Percentiles rank a stretch among this genome's conserved stretches.
phyloP scores from a whole-genome alignment of 2,888 invertebrate genomes.

The Ophion obscuratus region DNA sequence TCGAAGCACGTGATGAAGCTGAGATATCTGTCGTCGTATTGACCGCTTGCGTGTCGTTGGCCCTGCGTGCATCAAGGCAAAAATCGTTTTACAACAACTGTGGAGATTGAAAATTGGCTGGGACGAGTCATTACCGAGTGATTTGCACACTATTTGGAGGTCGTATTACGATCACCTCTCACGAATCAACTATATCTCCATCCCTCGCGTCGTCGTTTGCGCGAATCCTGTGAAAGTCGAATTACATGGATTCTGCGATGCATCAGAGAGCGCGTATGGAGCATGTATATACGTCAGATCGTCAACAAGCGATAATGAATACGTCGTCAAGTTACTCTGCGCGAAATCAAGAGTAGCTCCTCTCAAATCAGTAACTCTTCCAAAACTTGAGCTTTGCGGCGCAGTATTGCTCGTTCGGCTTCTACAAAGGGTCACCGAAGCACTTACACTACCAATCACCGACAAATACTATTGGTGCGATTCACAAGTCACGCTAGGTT shows the following conservation, averaged over 20 bases:
- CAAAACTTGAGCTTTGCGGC: slow-evolving; percentile 70
- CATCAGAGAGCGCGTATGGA: slow-evolving; percentile 64
- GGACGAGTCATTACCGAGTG: slow-evolving; percentile 51
- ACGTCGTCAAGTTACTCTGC: slow-evolving; percentile 60
- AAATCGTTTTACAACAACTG: slow-evolving; percentile 50
- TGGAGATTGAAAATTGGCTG: slow-evolving; percentile 57
- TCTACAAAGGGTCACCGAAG: slow-evolving; percentile 25
- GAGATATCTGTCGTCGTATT: not conserved
- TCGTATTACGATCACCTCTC: slow-evolving; percentile 22
- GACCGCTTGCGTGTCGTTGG: slow-evolving; percentile 23
- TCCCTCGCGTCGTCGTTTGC: too few relatives aligned
- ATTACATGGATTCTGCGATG: slow-evolving; percentile 69
- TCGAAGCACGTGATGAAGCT: slow-evolving; percentile 1
- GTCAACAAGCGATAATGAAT: not conserved
- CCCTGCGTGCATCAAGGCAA: slow-evolving; percentile 69
- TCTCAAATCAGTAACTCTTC: slow-evolving; percentile 66
- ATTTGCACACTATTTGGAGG: slow-evolving; percentile 29
- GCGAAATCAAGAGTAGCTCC: slow-evolving; percentile 75
- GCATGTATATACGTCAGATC: slow-evolving; percentile 64
- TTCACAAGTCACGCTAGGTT: slow-evolving; percentile 64
- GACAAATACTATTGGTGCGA: slow-evolving; percentile 67
- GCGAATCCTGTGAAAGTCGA: slow-evolving; percentile 25
- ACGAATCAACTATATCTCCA: too few relatives aligned
- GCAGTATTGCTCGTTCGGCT: slow-evolving; percentile 66
- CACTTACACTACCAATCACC: slow-evolving; percentile 51